Evolutionary conservation across 1,140 invertebrate species (phyloP), one percentile per base, ranked within the genome.

Genomic region (Cryptotermes secundus): DNA sequence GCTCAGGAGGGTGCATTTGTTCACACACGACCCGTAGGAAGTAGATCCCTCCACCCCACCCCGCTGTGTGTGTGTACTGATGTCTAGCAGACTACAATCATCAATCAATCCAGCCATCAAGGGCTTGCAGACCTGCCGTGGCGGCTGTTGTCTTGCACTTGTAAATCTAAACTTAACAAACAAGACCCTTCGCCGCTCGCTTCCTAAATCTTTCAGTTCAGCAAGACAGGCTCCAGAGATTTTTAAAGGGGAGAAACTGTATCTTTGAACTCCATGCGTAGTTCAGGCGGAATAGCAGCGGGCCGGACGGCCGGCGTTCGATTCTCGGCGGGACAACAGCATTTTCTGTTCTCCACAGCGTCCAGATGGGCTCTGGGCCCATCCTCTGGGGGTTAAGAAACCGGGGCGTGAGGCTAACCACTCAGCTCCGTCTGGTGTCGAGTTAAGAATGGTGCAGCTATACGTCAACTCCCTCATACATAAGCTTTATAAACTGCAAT

Each of bases 151-250:
- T 26, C 26, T 7, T 10, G 59, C 59, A 72, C 59, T 72, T 72
- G 59, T 72, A 72, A 72, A 72, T 31, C 59, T 31, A 31, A 72
- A 72, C 59, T 72, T 72, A 72, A 72, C 59, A 72, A 72, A 72
- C 59, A 72, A n/a, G 59, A n/a, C 59, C 59, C 59, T 14, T 14
- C 59, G 4, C 59, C 59, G 16, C 26, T 72, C 19, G 14, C 14
- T 31, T 2, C 59, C 14, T 26, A n/a, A 72, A 72, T 72, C 59
- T 72, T 26, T 31, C 59, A 9, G 31, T 72, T 72, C 26, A 72
- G n/a, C 26, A 22, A 19, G 59, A 72, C 59, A 72, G 59, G 31
- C 59, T 72, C 6, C 1, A 72, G 45, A 49, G 45, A n/a, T 72
- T 72, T 31, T 31, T 72, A 31, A 72, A 72, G 59, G 9, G 7